Base-by-base conservation (phyloP, 2,113 vertebrate species). In the Neotoma lepida region DNA sequence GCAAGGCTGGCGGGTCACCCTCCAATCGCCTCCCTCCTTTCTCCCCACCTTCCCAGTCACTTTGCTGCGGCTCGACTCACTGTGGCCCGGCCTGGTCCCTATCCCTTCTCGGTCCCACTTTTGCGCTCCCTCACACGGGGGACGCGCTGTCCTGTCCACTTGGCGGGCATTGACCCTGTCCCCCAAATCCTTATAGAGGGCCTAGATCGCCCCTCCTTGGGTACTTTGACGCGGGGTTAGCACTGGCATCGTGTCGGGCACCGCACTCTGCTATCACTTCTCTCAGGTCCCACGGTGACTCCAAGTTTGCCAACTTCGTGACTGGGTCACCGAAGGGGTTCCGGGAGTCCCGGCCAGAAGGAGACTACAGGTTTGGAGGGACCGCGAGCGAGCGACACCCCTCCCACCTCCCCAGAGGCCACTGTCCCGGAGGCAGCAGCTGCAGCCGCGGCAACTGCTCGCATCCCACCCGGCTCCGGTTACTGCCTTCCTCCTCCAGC, bases 381-480 rank as follows among this genome's bases (percentile, higher is more conserved):
- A 39, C 70, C 4, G 77, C 2, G 24, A 51, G 81, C 33, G 39
- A 84, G 73, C 12, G 49, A 74, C 89, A 28, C 24, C 49, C 33
- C 39, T 9, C 18, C 15, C 58, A 22, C 56, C 13, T 9, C 73
- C 56, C 63, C 82, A 30, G 80, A 44, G 63, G 84, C 54, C 86
- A 30, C 94, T 26, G 95, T 26, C 91, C 89, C 1, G 5, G 93
- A 7, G 6, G 85, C 91, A 63, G 96, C 96, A 96, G 96, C 97
- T 96, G 96, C 96, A 28, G 88, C 90, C 14, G 86, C 26, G 33
- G 96, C 96, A 93, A 97, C 95, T 97, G 96, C 93, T 81, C 1
- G 88, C 94, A 68, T 87, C 96, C 96, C 74, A 49, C 13, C 35
- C 1, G n/a, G 93, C 95, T 97, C 96, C 80, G 49, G 93, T 97